Conservation (phyloP, 64 coral and sea anemone species). For the Platygyra sinensis region DNA sequence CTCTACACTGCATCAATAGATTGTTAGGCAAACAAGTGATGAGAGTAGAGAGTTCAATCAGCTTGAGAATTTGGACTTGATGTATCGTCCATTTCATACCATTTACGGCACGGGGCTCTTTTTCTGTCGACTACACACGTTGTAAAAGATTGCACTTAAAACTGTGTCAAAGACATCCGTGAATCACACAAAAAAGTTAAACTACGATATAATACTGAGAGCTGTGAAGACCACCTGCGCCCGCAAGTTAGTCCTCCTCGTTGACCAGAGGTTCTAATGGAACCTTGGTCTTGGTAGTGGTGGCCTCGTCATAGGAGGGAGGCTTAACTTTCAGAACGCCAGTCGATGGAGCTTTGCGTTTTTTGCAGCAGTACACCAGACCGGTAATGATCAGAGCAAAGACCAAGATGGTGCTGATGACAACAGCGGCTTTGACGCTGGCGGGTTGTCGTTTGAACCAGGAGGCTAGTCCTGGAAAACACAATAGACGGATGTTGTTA, state of each 20-base stretch:
- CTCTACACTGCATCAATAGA: too few species aligned
- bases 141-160: background rate
- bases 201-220: background rate
- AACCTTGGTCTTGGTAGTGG: constrained; percentile 3
- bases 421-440: constrained; percentile 6
- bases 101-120: background rate
- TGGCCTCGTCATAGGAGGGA: constrained; percentile 23
- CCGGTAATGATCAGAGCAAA: background rate
- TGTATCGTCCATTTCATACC: too few species aligned
- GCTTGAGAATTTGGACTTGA: too few species aligned
- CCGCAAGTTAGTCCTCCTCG: constrained; percentile 5
- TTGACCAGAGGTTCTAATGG: constrained; percentile 34
- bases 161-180: background rate
- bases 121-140: background rate
- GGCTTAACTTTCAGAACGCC: background rate
- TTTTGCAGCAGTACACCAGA: constrained; percentile 30
- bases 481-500: background rate
- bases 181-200: background rate
- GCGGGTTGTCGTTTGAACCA: constrained; percentile 38
- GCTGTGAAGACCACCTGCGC: background rate
- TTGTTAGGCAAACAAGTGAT: too few species aligned
- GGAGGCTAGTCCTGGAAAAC: background rate
- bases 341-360: background rate
- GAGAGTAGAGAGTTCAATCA: too few species aligned
- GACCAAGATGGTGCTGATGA: constrained; percentile 12